phyloP scores from a whole-genome alignment of 2,797 vertebrate genomes.

The Champsocephalus gunnari region DNA sequence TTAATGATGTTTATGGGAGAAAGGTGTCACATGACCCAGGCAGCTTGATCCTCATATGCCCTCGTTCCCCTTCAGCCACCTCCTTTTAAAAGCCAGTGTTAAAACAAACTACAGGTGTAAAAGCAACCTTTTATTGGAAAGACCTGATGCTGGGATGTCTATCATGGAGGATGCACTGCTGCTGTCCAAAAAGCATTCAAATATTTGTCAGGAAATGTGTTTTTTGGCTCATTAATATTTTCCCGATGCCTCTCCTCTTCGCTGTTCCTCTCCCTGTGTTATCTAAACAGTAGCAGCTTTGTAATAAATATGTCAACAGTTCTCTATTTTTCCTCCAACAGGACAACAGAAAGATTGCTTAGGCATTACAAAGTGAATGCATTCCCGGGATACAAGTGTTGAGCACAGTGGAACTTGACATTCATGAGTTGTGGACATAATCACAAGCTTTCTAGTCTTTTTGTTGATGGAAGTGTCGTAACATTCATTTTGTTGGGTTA shows the following conservation, averaged over 20 bases:
- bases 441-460: constrained; percentile 40
- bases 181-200: constrained; percentile 10
- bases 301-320: constrained; percentile 45
- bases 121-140: neutral
- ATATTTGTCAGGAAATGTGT: constrained; percentile 6
- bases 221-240: constrained; percentile 30
- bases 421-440: constrained; percentile 55
- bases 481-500: neutral
- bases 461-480: constrained; percentile 31
- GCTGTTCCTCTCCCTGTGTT: constrained; percentile 19
- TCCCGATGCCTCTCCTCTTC: constrained; percentile 8
- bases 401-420: constrained; percentile 48
- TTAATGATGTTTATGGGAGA: constrained; percentile 50
- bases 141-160: neutral
- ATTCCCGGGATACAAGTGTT: constrained; percentile 14
- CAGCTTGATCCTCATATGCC: constrained; percentile 15
- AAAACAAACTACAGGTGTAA: constrained; percentile 17
- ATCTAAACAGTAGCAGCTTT: constrained; percentile 49
- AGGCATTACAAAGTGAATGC: constrained; percentile 25
- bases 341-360: constrained; percentile 43
- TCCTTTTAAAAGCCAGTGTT: neutral
- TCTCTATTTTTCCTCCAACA: constrained; percentile 1
- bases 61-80: neutral
- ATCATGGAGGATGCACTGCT: constrained; percentile 3
- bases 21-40: constrained; percentile 48